A percentile compares a stretch with the other conserved stretches of the same genome.
Conservation (phyloP, 2,113 vertebrate genomes). For the Microtus oregoni region DNA sequence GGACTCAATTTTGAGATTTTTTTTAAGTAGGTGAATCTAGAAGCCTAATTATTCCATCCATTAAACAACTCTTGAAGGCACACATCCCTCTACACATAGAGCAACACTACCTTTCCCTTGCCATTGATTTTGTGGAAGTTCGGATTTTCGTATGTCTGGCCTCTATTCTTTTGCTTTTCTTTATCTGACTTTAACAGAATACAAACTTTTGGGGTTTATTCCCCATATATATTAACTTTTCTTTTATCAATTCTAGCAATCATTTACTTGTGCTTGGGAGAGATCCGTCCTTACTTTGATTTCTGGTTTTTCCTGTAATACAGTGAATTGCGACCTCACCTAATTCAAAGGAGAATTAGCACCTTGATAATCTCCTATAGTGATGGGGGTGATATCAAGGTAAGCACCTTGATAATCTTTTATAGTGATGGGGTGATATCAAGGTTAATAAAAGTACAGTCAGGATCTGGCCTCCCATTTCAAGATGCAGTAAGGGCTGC, state of each 20-base stretch:
- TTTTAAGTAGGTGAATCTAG: not conserved
- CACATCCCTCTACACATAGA: not conserved
- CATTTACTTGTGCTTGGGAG: not conserved
- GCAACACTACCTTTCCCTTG: not conserved
- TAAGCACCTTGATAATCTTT: not conserved
- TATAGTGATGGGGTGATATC: not conserved
- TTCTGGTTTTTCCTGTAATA: not conserved
- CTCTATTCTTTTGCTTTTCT: slow-evolving; percentile 5
- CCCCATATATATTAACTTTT: not conserved
- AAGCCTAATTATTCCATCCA: not conserved
- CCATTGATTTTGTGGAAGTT: not conserved
- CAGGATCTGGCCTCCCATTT: not conserved
- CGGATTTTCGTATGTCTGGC: not conserved
- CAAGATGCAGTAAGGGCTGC: not conserved
- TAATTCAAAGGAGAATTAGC: not conserved
- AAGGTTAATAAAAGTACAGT: not conserved
- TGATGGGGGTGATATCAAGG: not conserved
- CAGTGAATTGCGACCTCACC: not conserved
- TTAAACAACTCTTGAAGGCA: not conserved
- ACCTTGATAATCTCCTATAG: not conserved
- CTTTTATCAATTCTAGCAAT: not conserved
- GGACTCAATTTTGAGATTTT: not conserved
- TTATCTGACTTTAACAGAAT: not conserved
- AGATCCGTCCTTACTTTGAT: not conserved
- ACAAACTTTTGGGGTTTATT: not conserved